Conservation (phyloP, 2,797 vertebrate species). For the Anabacerthia variegaticeps region DNA sequence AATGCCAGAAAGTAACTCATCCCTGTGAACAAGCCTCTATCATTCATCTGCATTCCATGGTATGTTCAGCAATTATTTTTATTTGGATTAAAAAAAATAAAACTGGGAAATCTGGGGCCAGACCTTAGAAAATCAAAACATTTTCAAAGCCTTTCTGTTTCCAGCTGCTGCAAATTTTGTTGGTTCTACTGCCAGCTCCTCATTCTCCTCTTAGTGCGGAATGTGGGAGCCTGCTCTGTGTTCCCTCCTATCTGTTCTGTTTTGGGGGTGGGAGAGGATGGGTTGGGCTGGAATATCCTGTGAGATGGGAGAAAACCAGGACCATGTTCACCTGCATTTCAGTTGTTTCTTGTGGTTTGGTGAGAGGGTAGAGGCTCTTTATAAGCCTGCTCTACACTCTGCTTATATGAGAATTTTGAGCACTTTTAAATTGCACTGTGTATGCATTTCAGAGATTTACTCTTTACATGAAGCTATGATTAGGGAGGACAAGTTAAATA, state of each 20-base stretch:
- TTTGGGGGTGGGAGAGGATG: background rate
- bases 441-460: background rate
- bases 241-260: background rate
- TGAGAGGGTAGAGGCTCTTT: background rate
- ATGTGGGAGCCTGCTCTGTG: background rate
- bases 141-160: background rate
- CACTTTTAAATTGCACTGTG: background rate
- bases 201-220: background rate
- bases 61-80: background rate
- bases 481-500: background rate
- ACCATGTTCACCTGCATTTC: background rate
- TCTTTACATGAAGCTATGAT: background rate
- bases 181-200: background rate
- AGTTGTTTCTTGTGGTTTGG: background rate
- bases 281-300: background rate
- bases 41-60: background rate
- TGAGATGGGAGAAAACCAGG: background rate
- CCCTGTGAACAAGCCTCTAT: background rate
- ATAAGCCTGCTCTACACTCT: background rate
- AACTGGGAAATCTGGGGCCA: background rate
- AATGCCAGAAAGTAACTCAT: background rate
- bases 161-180: background rate
- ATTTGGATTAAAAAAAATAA: background rate
- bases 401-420: background rate
- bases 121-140: background rate